These are phyloP conservation scores for Drosophila pallidifrons DNA, from an alignment of 1,140 invertebrate genomes.

Conservation along the genomic window DNA sequence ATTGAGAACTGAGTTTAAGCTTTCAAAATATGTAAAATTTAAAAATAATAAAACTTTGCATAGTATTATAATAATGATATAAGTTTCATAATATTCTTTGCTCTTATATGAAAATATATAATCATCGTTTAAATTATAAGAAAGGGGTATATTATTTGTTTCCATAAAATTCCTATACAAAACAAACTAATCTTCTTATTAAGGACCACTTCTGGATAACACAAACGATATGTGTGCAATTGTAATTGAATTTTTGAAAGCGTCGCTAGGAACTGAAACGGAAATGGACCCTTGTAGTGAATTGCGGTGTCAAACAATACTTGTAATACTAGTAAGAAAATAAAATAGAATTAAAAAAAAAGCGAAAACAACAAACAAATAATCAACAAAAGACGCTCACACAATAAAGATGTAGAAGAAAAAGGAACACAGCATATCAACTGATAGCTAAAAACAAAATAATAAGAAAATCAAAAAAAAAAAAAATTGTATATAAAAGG, in stretches of 20 bases:
- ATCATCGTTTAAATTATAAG: too few relatives aligned
- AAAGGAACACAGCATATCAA: conserved; percentile 8
- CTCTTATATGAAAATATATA: too few relatives aligned
- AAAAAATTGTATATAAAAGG: conserved; percentile 1
- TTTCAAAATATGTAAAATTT: too few relatives aligned
- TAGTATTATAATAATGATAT: too few relatives aligned
- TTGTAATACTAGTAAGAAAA: background rate
- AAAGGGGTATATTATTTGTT: too few relatives aligned
- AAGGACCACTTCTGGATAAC: too few relatives aligned
- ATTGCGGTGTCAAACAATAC: conserved; percentile 8
- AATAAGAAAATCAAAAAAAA: conserved; percentile 10
- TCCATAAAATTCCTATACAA: too few relatives aligned
- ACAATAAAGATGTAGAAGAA: conserved; percentile 17
- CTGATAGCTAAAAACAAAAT: conserved; percentile 14
- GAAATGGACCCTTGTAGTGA: background rate
- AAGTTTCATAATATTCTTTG: too few relatives aligned
- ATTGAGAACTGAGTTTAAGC: too few relatives aligned
- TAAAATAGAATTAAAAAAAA: conserved; percentile 7
- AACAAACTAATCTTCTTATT: too few relatives aligned
- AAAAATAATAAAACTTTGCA: too few relatives aligned
- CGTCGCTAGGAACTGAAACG: background rate
- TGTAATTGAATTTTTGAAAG: background rate
- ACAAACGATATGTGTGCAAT: too few relatives aligned
- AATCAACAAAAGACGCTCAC: conserved; percentile 41
- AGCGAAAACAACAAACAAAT: conserved; percentile 32